phyloP scores from a whole-genome alignment of 2,797 vertebrate species.

The Heliangelus exortis region DNA sequence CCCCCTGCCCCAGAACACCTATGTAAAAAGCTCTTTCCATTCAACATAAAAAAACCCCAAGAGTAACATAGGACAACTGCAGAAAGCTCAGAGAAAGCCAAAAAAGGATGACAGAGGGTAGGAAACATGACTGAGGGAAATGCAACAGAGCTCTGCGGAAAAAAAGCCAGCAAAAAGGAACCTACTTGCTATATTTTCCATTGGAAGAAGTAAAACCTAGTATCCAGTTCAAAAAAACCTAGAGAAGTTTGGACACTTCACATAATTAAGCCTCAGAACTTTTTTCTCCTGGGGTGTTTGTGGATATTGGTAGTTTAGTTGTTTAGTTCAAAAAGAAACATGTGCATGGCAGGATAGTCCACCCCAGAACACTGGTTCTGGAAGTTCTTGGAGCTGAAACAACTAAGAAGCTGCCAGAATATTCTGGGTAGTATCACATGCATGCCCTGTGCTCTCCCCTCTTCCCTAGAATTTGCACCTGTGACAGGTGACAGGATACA shows the following conservation, averaged over 20 bases:
- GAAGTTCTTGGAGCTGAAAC: neutral
- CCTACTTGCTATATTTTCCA: neutral
- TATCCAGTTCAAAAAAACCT: neutral
- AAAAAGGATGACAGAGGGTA: neutral
- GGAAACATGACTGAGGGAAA: neutral
- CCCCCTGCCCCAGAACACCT: neutral
- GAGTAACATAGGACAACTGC: neutral
- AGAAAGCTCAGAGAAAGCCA: neutral
- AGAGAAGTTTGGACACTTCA: neutral
- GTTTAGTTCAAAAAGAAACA: neutral
- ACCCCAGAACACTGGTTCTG: neutral
- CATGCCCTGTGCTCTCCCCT: neutral
- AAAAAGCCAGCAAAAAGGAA: neutral
- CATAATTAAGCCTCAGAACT: neutral
- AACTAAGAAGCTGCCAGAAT: neutral
- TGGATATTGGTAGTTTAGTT: neutral
- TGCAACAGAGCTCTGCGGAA: neutral
- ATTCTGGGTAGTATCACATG: fast-evolving
- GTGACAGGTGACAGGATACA: fast-evolving
- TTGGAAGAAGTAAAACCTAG: neutral
- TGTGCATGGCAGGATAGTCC: neutral
- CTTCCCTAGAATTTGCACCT: neutral
- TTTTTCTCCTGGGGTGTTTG: neutral
- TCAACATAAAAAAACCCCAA: fast-evolving
- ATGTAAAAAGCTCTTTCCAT: neutral